Conservation (phyloP, 2,888 invertebrate species). For the Caenorhabditis panamensis region DNA sequence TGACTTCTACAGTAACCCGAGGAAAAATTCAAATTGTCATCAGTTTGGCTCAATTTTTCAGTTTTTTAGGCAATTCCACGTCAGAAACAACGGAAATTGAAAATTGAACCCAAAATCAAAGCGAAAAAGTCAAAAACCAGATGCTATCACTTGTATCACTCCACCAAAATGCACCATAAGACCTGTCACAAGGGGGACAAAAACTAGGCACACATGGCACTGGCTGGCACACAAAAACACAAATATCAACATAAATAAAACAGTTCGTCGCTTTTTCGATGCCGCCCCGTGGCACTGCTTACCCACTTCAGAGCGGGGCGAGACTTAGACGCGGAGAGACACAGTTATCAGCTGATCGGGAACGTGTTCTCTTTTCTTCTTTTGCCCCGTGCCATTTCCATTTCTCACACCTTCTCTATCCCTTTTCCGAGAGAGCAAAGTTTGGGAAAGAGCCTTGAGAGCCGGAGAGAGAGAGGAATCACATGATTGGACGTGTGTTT, state of each 20-base stretch:
- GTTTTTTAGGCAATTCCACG: not conserved
- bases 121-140: not conserved
- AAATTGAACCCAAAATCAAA: too few species aligned
- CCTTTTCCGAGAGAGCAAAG: too few species aligned
- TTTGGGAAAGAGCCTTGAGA: not conserved
- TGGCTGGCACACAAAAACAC: slow-evolving; percentile 24
- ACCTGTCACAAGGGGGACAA: slow-evolving; percentile 7
- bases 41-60: too few species aligned
- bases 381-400: not conserved
- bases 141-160: too few species aligned
- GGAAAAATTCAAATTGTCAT: not conserved
- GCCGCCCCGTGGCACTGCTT: not conserved
- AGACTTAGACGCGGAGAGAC: not conserved
- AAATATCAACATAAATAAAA: slow-evolving; percentile 40
- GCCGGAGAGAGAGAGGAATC: not conserved
- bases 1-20: too few species aligned
- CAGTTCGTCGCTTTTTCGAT: not conserved
- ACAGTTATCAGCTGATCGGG: slow-evolving; percentile 9
- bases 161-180: too few species aligned
- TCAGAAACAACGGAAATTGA: too few species aligned
- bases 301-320: not conserved
- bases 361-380: slow-evolving; percentile 8
- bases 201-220: slow-evolving; percentile 7
- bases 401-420: slow-evolving; percentile 10
- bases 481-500: not conserved